Evolutionary conservation across 2,113 vertebrate genomes (phyloP).

Genomic region (Macrotis lagotis): DNA sequence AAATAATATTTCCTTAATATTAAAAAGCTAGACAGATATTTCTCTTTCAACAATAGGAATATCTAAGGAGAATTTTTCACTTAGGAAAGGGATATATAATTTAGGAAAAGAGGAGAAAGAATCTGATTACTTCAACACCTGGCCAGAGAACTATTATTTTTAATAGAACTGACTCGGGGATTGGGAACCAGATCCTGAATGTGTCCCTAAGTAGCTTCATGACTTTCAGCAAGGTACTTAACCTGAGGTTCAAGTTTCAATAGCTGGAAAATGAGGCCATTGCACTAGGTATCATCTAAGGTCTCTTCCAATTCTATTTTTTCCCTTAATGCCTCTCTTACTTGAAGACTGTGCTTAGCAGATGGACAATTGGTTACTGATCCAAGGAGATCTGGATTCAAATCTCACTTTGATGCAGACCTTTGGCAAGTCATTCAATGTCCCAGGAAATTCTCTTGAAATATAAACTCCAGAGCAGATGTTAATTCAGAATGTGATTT

Average conservation of each 20-base stretch:
- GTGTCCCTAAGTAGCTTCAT: neutral
- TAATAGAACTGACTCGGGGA: neutral
- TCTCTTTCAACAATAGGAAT: too few relatives aligned
- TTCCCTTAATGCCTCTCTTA: neutral
- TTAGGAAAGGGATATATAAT: constrained; percentile 26
- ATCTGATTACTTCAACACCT: neutral
- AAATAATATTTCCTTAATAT: too few relatives aligned
- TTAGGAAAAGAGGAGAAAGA: constrained; percentile 33
- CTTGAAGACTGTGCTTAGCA: neutral
- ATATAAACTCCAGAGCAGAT: neutral
- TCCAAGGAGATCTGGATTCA: neutral
- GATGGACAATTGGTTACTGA: neutral
- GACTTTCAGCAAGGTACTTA: constrained; percentile 30
- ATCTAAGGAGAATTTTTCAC: constrained; percentile 9
- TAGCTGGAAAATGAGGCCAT: neutral
- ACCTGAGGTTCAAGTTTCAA: neutral
- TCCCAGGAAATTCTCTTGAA: neutral
- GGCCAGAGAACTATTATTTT: neutral
- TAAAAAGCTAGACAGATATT: too few relatives aligned
- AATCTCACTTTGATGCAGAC: neutral
- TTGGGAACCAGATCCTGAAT: neutral
- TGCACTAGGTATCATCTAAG: neutral
- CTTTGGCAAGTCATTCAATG: neutral
- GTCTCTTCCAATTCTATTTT: neutral
- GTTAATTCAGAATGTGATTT: neutral